These are phyloP conservation scores for Teinopalpus imperialis DNA, from an alignment of 2,888 invertebrate genomes.

Conservation along the genomic window DNA sequence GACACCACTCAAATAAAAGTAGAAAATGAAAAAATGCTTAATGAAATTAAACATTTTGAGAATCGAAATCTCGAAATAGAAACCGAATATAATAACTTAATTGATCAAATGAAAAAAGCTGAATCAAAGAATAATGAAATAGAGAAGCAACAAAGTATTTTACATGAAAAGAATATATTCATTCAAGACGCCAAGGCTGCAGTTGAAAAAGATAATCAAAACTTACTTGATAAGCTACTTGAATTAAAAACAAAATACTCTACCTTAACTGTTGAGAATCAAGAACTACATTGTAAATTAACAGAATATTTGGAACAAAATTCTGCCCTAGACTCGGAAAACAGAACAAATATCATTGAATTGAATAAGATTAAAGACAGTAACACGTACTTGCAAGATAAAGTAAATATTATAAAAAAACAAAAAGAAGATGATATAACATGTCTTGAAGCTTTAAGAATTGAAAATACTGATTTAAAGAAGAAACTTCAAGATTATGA, in stretches of 20 bases:
- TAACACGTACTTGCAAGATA: slow-evolving; percentile 25
- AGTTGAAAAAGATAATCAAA: slow-evolving; percentile 7
- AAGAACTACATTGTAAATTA: slow-evolving; percentile 29
- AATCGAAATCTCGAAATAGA: slow-evolving; percentile 11
- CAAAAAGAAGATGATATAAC: slow-evolving; percentile 29
- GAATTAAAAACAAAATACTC: slow-evolving; percentile 25
- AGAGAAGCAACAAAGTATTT: slow-evolving; percentile 3
- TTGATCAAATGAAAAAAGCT: slow-evolving; percentile 10
- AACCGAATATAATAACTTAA: slow-evolving; percentile 5
- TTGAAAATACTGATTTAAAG: slow-evolving; percentile 20
- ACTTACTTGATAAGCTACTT: slow-evolving; percentile 27
- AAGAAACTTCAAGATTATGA: slow-evolving; percentile 25
- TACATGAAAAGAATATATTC: slow-evolving; percentile 9
- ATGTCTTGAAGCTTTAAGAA: slow-evolving; percentile 19
- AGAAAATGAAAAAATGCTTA: slow-evolving; percentile 28
- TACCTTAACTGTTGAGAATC: slow-evolving; percentile 5
- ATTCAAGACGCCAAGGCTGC: slow-evolving; percentile 2
- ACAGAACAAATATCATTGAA: slow-evolving; percentile 10
- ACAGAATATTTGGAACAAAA: slow-evolving; percentile 21
- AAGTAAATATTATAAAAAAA: slow-evolving; percentile 28
- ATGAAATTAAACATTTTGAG: slow-evolving; percentile 28
- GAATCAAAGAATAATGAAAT: slow-evolving; percentile 6
- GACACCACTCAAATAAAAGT: slow-evolving; percentile 21
- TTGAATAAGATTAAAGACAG: slow-evolving; percentile 25
- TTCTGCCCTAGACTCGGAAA: slow-evolving; percentile 4